These are phyloP conservation scores for Phaethon lepturus DNA, from an alignment of 2,113 vertebrate genomes.

Conservation along the genomic window DNA sequence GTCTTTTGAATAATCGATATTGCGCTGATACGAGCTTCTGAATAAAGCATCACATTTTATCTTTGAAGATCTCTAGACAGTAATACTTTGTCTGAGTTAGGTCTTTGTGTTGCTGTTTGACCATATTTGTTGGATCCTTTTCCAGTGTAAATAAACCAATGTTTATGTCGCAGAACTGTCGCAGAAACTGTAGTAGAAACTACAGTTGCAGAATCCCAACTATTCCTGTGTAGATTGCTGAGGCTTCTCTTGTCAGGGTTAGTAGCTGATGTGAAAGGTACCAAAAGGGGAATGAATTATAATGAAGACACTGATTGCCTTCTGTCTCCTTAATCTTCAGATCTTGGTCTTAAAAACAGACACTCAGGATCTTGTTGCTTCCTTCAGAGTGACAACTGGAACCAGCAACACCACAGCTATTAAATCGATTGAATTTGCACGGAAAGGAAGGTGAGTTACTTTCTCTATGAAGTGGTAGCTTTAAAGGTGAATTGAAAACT, in stretches of 20 bases:
- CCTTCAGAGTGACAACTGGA: constrained; percentile 97
- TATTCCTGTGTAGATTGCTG: not conserved
- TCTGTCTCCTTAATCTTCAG: constrained; percentile 73
- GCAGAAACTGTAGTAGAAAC: not conserved
- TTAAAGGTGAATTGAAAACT: not conserved
- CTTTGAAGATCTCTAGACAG: not conserved
- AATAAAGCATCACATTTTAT: not conserved
- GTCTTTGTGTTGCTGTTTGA: not conserved
- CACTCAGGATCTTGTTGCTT: constrained; percentile 95
- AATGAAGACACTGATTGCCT: not conserved
- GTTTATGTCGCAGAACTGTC: not conserved
- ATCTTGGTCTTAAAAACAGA: constrained; percentile 96
- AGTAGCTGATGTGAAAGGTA: not conserved
- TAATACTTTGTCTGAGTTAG: not conserved
- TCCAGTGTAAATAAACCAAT: not conserved
- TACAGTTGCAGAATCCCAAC: not conserved
- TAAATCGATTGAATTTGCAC: constrained; percentile 98
- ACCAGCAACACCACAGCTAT: constrained; percentile 99
- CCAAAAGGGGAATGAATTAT: not conserved
- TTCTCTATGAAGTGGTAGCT: accelerated
- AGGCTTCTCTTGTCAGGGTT: not conserved
- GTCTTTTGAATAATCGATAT: not conserved
- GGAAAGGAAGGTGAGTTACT: constrained; percentile 91
- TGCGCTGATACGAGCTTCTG: accelerated
- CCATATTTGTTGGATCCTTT: not conserved